Percentiles rank a stretch among this genome's conserved stretches.
These are phyloP conservation scores for Camponotus vicinus DNA, from an alignment of 1,140 invertebrate species.

Conservation along the genomic window DNA sequence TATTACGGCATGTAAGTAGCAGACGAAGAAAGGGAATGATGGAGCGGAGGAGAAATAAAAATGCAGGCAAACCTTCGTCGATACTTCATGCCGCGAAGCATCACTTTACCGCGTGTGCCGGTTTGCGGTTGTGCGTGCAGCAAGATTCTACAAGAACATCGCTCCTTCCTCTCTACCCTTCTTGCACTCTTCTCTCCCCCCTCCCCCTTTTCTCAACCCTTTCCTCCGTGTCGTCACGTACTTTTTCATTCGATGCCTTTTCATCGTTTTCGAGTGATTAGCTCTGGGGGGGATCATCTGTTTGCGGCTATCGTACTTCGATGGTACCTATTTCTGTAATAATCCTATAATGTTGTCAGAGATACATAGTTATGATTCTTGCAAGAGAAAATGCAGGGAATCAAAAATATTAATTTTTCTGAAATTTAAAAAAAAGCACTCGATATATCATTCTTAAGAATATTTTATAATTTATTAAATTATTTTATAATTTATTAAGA, in stretches of 20 bases:
- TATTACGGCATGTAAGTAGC: conserved; percentile 7
- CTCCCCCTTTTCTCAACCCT: too few species aligned
- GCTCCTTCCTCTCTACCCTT: conserved; percentile 10
- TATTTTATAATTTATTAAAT: neutral
- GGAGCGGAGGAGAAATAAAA: conserved; percentile 30
- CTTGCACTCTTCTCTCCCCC: neutral
- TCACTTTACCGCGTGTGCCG: conserved; percentile 55
- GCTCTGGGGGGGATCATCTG: neutral
- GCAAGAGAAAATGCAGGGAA: neutral
- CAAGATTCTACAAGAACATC: conserved; percentile 50
- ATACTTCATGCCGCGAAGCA: conserved; percentile 38
- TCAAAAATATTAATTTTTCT: neutral
- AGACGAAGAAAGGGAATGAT: neutral
- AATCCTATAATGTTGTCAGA: neutral
- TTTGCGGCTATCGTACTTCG: conserved; percentile 2
- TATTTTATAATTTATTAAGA: too few species aligned
- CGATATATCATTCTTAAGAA: neutral
- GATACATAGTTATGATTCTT: too few species aligned
- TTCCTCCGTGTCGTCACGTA: conserved; percentile 11
- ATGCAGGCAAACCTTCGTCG: conserved; percentile 43
- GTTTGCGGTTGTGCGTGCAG: conserved; percentile 56
- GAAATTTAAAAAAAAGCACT: neutral
- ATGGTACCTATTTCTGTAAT: neutral
- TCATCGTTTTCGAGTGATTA: conserved; percentile 48
- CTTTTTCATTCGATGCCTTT: conserved; percentile 39